phyloP scores from a whole-genome alignment of 35 echinoderm and acorn worm genomes.

The Acanthaster planci region DNA sequence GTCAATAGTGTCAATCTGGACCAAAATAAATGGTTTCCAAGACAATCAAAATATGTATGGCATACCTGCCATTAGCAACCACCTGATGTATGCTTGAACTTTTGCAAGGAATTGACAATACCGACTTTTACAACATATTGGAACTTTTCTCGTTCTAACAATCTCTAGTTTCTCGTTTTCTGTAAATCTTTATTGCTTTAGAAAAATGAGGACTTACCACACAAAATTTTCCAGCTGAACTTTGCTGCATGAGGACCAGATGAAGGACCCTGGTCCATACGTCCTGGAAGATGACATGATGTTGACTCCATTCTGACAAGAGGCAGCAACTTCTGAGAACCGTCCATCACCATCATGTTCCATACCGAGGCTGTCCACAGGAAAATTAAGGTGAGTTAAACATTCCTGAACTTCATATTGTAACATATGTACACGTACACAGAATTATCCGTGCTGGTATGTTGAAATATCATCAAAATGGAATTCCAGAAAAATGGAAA shows the following conservation, averaged over 20 bases:
- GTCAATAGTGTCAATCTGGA: background rate
- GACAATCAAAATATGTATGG: background rate
- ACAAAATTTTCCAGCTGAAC: slow-evolving; percentile 4
- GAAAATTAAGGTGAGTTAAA: background rate
- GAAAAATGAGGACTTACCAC: background rate
- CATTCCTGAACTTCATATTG: too few relatives aligned
- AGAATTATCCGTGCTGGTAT: too few relatives aligned
- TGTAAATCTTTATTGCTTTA: background rate
- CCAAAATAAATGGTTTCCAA: background rate
- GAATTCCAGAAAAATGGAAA: too few relatives aligned
- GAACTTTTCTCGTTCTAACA: background rate
- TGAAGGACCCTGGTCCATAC: slow-evolving; percentile 31
- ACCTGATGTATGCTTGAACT: too few relatives aligned
- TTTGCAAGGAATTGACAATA: too few relatives aligned
- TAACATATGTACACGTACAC: too few relatives aligned
- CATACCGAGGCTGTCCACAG: slow-evolving; percentile 29
- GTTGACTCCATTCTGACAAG: slow-evolving; percentile 12
- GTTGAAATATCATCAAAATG: too few relatives aligned
- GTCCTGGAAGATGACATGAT: slow-evolving; percentile 43
- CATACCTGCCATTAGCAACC: too few relatives aligned
- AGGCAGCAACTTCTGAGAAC: too few relatives aligned
- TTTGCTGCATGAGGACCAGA: slow-evolving; percentile 42
- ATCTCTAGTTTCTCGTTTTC: background rate
- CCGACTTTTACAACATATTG: background rate
- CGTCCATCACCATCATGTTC: slow-evolving; percentile 15